Evolutionary conservation across 2,888 invertebrate genomes (phyloP).

Genomic region (Acrobasis suavella): DNA sequence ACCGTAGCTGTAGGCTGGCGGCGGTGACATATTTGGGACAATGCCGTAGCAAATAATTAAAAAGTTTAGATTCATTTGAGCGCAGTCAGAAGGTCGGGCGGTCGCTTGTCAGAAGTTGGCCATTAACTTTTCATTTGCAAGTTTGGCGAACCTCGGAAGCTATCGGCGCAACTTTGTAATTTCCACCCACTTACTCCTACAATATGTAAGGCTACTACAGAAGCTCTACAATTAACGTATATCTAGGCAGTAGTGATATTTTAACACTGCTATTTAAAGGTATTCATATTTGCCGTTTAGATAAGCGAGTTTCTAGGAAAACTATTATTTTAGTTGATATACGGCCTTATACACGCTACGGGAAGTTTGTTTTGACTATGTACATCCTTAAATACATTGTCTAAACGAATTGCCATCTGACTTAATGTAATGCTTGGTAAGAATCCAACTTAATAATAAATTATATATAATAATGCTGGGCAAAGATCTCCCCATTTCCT

Average conservation of each 20-base stretch:
- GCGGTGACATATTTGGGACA: slow-evolving; percentile 50
- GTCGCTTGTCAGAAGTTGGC: slow-evolving; percentile 63
- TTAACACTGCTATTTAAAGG: neutral
- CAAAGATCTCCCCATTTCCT: too few relatives aligned
- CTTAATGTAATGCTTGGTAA: too few relatives aligned
- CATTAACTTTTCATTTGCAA: slow-evolving; percentile 78
- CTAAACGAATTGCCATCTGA: too few relatives aligned
- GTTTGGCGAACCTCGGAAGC: slow-evolving; percentile 59
- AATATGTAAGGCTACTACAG: slow-evolving; percentile 41
- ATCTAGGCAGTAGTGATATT: neutral
- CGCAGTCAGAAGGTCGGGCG: slow-evolving; percentile 55
- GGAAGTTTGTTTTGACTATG: too few relatives aligned
- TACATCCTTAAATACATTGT: too few relatives aligned
- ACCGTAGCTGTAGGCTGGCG: slow-evolving; percentile 23
- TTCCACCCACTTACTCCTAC: slow-evolving; percentile 45
- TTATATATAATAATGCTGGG: too few relatives aligned
- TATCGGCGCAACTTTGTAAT: slow-evolving; percentile 55
- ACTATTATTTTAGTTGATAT: neutral
- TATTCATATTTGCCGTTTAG: neutral
- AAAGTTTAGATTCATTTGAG: slow-evolving; percentile 66
- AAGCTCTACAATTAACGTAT: slow-evolving; percentile 2
- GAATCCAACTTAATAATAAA: too few relatives aligned
- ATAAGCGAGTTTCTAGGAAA: neutral
- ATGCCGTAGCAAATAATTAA: slow-evolving; percentile 62
- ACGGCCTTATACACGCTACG: neutral